A percentile compares a stretch with the other conserved stretches of the same genome.
These are phyloP conservation scores for Aphrophora alni DNA, from an alignment of 2,888 invertebrate genomes.

Conservation along the genomic window DNA sequence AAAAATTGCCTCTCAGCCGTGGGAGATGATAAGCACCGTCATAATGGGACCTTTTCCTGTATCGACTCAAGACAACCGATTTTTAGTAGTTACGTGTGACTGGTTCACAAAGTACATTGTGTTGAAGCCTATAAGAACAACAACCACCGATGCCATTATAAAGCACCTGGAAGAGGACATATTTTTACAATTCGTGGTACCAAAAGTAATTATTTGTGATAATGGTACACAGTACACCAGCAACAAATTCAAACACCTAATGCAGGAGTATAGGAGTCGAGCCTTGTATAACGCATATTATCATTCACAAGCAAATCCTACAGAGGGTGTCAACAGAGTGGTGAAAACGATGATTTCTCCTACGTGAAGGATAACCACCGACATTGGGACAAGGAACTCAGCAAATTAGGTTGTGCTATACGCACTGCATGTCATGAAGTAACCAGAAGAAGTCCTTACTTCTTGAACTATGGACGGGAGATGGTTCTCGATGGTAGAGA, in stretches of 20 bases:
- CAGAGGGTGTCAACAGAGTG: conserved; percentile 53
- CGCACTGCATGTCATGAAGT: conserved; percentile 46
- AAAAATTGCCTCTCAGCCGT: neutral
- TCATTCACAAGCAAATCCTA: conserved; percentile 54
- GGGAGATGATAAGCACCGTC: conserved; percentile 44
- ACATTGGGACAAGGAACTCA: conserved; percentile 47
- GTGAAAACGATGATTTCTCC: conserved; percentile 53
- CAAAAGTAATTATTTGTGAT: conserved; percentile 19
- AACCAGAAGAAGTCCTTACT: conserved; percentile 48
- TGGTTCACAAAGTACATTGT: conserved; percentile 50
- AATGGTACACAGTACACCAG: conserved; percentile 26
- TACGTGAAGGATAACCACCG: conserved; percentile 51
- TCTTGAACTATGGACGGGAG: conserved; percentile 30
- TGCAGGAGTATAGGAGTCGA: conserved; percentile 31
- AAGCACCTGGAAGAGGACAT: conserved; percentile 6
- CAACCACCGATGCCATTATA: conserved; percentile 41
- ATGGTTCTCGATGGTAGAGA: neutral
- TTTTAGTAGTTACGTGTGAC: conserved; percentile 50
- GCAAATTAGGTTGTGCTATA: conserved; percentile 47
- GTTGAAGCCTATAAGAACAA: conserved; percentile 44
- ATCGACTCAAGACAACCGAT: conserved; percentile 48
- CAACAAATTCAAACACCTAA: neutral
- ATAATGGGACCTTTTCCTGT: conserved; percentile 53
- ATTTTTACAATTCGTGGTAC: conserved; percentile 24
- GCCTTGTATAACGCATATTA: conserved; percentile 50